Evolutionary conservation across 2,888 invertebrate genomes (phyloP).

Genomic region (Heteropelma amictum): DNA sequence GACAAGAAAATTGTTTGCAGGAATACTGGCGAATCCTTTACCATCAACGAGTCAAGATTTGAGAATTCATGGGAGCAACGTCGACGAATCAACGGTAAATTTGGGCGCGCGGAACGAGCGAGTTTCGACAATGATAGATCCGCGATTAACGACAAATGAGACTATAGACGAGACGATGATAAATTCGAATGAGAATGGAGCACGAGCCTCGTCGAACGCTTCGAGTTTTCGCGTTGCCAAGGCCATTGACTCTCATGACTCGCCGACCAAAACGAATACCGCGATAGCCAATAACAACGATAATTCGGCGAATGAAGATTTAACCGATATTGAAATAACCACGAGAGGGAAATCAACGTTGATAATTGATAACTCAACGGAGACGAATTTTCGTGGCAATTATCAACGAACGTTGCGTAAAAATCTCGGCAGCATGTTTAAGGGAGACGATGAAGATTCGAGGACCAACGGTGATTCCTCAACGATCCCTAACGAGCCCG

Average conservation of each 20-base stretch:
- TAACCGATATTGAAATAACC: background rate
- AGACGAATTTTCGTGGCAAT: background rate
- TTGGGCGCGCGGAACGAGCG: background rate
- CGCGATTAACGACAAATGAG: background rate
- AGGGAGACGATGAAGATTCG: conserved; percentile 9
- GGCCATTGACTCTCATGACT: conserved; percentile 66
- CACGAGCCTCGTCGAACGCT: conserved; percentile 1
- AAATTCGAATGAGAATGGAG: no score
- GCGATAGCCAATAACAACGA: conserved; percentile 14
- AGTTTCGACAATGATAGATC: conserved; percentile 1
- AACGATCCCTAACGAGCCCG: conserved; percentile 34
- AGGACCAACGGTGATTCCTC: background rate
- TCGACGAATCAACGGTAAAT: background rate
- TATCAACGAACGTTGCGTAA: conserved; percentile 1
- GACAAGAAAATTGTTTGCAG: no score
- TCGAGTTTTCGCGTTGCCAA: conserved; percentile 67
- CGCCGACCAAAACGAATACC: conserved; percentile 56
- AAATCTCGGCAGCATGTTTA: conserved; percentile 2
- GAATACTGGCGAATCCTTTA: conserved; percentile 65
- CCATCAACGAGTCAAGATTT: conserved; percentile 67
- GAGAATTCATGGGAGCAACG: conserved; percentile 22
- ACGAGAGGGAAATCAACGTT: background rate
- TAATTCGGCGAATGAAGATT: conserved; percentile 6
- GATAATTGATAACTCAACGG: background rate
- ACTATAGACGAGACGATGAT: no score